Conservation (phyloP, 2,888 invertebrate species). For the Chirona hameri region DNA sequence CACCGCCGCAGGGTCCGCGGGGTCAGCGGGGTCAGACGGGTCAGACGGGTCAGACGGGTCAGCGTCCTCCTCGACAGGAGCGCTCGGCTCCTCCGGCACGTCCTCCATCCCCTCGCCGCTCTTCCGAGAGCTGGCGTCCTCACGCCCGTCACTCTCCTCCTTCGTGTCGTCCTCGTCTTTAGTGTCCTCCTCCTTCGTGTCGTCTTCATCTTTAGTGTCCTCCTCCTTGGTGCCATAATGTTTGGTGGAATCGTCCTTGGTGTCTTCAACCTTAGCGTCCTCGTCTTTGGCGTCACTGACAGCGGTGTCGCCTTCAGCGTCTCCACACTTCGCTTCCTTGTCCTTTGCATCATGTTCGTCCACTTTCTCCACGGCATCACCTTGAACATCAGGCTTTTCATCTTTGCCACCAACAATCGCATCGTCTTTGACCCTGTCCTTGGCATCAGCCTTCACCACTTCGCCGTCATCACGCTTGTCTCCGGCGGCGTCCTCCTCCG, state of each 20-base stretch:
- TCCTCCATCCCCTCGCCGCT: slow-evolving; percentile 24
- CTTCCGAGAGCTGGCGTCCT: slow-evolving; percentile 22
- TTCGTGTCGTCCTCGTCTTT: background rate
- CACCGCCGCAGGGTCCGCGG: background rate
- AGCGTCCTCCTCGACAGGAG: background rate
- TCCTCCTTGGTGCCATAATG: background rate
- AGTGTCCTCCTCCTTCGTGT: background rate
- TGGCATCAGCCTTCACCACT: background rate
- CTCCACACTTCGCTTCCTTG: slow-evolving; percentile 32
- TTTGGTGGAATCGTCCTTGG: no score
- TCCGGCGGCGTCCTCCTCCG: background rate
- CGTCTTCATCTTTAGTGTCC: slow-evolving; percentile 6
- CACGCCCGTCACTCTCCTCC: background rate
- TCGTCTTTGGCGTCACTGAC: background rate
- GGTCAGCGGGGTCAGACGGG: slow-evolving; percentile 31
- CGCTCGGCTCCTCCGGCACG: slow-evolving; percentile 25
- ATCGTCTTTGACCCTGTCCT: background rate
- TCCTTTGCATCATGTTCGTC: background rate
- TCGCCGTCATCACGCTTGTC: background rate
- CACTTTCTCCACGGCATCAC: no score
- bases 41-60: slow-evolving; percentile 30
- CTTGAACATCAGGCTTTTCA: no score
- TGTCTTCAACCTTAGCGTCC: background rate
- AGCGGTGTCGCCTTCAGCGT: slow-evolving; percentile 27
- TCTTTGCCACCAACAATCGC: no score